Base-by-base conservation (phyloP, 2,797 vertebrate genomes). In the Sylvia borin region DNA sequence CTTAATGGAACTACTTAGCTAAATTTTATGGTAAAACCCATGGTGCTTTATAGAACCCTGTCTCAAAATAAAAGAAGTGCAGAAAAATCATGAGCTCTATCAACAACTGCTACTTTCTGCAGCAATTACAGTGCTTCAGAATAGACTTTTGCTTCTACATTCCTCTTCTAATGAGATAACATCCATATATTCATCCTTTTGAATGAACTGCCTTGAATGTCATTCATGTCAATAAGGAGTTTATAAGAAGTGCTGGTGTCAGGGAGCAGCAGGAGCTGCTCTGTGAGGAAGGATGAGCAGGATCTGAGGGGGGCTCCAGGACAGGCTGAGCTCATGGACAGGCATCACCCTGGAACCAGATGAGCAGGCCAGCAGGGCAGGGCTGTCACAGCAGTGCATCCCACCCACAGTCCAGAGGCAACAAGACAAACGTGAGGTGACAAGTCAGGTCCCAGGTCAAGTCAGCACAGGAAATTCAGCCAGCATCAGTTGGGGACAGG, bases 121-220 rank as follows among this genome's bases (percentile, higher is more conserved):
- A 85, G 79, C 36, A 90, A 78, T 90, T 91, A 92, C 32, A 61
- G 62, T 42, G 12, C n/a, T 81, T 77, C 85, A 34, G 42, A 95
- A 74, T 29, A 55, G 31, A 67, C 26, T 81, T 93, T 73, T 53
- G 43, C 31, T 54, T 87, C 19, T 45, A 20, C 19, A 13, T 65
- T 88, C 48, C 62, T 58, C 38, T 51, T 54, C 43, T 71, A 80
- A 34, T 73, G 72, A 80, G 42, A 82, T 4, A 75, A 13, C 15
- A 57, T 85, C 55, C 73, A 64, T 55, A 34, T 13, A 21, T 60
- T 76, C 26, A 73, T 31, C 32, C 21, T 21, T 61, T 16, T 24
- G 51, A 65, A 76, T 47, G 24, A 24, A 29, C 25, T 81, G 50
- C 54, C 65, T 85, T 82, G 77, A 93, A 72, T 62, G 62, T 16